phyloP scores from a whole-genome alignment of 2,113 vertebrate genomes.

The Xyliphius kryptos region DNA sequence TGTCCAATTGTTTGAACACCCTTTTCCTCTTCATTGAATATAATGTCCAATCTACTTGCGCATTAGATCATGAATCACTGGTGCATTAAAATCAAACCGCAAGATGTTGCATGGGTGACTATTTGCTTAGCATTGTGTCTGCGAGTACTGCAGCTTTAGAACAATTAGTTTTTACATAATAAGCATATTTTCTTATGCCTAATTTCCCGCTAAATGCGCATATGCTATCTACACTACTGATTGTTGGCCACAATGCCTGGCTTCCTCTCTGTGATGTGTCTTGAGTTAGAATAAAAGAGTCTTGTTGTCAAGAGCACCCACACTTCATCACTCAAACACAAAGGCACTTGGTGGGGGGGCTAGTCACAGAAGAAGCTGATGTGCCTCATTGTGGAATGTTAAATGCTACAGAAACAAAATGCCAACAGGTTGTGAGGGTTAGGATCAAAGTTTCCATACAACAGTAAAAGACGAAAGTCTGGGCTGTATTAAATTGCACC shows the following conservation, averaged over 20 bases:
- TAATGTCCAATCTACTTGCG: too few species aligned
- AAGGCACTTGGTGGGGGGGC: neutral
- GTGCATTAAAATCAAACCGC: neutral
- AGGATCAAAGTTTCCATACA: constrained; percentile 36
- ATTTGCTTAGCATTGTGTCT: neutral
- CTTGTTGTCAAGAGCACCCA: constrained; percentile 4
- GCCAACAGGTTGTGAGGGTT: constrained; percentile 38
- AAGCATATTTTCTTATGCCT: constrained; percentile 2
- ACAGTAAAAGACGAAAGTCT: constrained; percentile 8
- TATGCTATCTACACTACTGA: neutral
- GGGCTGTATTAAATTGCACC: constrained; percentile 23
- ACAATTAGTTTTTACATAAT: constrained; percentile 4
- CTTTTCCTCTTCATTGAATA: too few species aligned
- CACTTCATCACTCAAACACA: constrained; percentile 7
- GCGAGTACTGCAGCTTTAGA: neutral
- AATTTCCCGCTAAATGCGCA: constrained; percentile 1
- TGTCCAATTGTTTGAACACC: too few species aligned
- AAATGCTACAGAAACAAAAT: constrained; percentile 37
- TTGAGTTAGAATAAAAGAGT: neutral
- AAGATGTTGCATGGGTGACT: neutral
- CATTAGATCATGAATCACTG: too few species aligned
- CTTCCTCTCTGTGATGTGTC: neutral
- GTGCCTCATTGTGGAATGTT: constrained; percentile 13
- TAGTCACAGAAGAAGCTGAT: constrained; percentile 11
- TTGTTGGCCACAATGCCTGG: neutral